A percentile compares a stretch with the other conserved stretches of the same genome.
These are phyloP conservation scores for Macroteleia sp. DNA, from an alignment of 2,888 invertebrate genomes.

Conservation along the genomic window DNA sequence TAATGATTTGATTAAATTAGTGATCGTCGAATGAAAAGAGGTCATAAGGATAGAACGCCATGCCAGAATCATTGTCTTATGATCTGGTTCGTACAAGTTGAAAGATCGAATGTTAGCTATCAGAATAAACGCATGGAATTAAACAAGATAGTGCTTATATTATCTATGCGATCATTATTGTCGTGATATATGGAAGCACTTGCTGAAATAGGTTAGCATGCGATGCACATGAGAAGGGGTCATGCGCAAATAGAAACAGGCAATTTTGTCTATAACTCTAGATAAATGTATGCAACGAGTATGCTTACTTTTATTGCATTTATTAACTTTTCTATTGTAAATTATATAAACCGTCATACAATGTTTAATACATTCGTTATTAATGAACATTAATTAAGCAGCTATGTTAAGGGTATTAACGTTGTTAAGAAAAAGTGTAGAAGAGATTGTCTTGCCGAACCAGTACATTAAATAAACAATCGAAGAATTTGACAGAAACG, in stretches of 20 bases:
- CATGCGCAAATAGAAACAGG: slow-evolving; percentile 54
- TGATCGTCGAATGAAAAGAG: slow-evolving; percentile 22
- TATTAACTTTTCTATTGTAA: slow-evolving; percentile 25
- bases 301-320: slow-evolving; percentile 30
- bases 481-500: slow-evolving; percentile 43
- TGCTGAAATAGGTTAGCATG: slow-evolving; percentile 53
- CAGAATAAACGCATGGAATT: slow-evolving; percentile 23
- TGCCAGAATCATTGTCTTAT: slow-evolving; percentile 77
- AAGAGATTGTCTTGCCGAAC: slow-evolving; percentile 69
- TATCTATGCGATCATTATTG: slow-evolving; percentile 37
- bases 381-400: slow-evolving; percentile 7
- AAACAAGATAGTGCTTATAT: slow-evolving; percentile 32
- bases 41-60: slow-evolving; percentile 76
- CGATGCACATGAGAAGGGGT: slow-evolving; percentile 45
- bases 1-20: slow-evolving; percentile 28
- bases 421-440: slow-evolving; percentile 15
- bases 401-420: neutral
- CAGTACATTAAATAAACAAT: slow-evolving; percentile 60
- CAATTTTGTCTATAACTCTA: slow-evolving; percentile 35
- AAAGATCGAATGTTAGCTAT: slow-evolving; percentile 18
- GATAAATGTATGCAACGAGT: slow-evolving; percentile 39
- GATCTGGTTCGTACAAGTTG: slow-evolving; percentile 76
- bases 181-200: slow-evolving; percentile 45
- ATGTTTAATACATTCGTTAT: neutral
- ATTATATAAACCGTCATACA: neutral